Conservation (phyloP, 2,113 vertebrate species). For the Mesembrinibis cayennensis region DNA sequence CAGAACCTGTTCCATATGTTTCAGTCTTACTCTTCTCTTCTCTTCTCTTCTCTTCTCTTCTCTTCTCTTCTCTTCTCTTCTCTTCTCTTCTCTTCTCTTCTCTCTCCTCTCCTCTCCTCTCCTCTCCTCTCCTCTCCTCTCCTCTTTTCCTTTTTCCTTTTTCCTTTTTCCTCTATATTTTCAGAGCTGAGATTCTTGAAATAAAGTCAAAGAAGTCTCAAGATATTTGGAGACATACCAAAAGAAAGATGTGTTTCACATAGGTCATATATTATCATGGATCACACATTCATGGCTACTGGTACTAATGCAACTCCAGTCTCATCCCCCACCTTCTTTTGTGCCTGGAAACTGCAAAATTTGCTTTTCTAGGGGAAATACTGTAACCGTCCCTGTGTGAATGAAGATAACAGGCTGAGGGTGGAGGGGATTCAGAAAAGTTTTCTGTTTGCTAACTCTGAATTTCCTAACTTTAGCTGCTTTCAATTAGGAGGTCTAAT, state of each 20-base stretch:
- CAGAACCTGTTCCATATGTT: not conserved
- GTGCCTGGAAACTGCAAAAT: not conserved
- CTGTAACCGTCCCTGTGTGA: not conserved
- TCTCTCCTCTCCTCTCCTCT: too few relatives aligned
- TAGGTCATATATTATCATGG: not conserved
- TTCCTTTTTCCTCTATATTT: not conserved
- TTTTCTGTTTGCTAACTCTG: not conserved
- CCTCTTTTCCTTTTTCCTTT: not conserved
- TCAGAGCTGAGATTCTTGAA: not conserved
- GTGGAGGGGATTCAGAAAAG: not conserved
- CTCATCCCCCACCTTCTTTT: not conserved
- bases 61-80: too few relatives aligned
- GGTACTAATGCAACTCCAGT: not conserved
- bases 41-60: not conserved
- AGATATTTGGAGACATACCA: not conserved
- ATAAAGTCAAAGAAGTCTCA: not conserved
- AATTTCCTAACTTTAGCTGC: not conserved
- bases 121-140: too few relatives aligned
- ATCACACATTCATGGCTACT: not conserved
- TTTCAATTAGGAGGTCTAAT: not conserved
- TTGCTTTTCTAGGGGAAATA: not conserved
- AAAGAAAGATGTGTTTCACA: not conserved
- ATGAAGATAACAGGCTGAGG: not conserved
- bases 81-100: too few relatives aligned
- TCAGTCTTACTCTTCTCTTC: not conserved